These are phyloP conservation scores for Hecatera dysodea DNA, from an alignment of 2,888 invertebrate genomes.

Conservation along the genomic window DNA sequence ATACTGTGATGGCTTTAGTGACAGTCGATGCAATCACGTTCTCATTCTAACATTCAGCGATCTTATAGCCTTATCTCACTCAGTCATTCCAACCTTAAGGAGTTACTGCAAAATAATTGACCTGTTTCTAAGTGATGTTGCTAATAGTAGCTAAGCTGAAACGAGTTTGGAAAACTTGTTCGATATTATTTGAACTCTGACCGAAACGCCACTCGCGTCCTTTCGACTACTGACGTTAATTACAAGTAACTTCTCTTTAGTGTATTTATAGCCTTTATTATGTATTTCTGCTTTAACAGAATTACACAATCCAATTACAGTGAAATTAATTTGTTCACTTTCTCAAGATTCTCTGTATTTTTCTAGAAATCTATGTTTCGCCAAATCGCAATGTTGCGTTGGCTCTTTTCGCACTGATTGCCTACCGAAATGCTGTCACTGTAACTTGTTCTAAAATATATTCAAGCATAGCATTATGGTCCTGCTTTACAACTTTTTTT, in stretches of 20 bases:
- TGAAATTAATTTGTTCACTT: conserved; percentile 33
- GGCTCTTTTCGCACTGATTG: neutral
- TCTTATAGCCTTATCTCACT: conserved; percentile 8
- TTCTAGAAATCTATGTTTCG: neutral
- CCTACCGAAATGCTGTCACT: neutral
- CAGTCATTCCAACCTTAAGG: neutral
- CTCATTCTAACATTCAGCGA: conserved; percentile 21
- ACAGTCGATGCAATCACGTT: neutral
- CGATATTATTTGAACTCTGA: conserved; percentile 57
- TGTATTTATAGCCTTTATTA: conserved; percentile 17
- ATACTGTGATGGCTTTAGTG: conserved; percentile 29
- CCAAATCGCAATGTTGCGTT: neutral
- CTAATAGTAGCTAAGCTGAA: conserved; percentile 28
- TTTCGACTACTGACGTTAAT: conserved; percentile 42
- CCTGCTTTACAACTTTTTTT: conserved; percentile 5
- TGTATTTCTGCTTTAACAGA: conserved; percentile 12
- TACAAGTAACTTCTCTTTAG: conserved; percentile 20
- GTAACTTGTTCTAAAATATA: conserved; percentile 36
- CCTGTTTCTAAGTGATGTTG: conserved; percentile 41
- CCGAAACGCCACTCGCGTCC: conserved; percentile 36
- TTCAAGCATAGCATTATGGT: conserved; percentile 34
- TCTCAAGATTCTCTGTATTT: conserved; percentile 20
- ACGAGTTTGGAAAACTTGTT: conserved; percentile 57
- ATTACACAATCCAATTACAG: conserved; percentile 4
- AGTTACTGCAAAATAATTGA: conserved; percentile 32